phyloP scores from a whole-genome alignment of 2,888 invertebrate genomes.

The Philonicus albiceps region DNA sequence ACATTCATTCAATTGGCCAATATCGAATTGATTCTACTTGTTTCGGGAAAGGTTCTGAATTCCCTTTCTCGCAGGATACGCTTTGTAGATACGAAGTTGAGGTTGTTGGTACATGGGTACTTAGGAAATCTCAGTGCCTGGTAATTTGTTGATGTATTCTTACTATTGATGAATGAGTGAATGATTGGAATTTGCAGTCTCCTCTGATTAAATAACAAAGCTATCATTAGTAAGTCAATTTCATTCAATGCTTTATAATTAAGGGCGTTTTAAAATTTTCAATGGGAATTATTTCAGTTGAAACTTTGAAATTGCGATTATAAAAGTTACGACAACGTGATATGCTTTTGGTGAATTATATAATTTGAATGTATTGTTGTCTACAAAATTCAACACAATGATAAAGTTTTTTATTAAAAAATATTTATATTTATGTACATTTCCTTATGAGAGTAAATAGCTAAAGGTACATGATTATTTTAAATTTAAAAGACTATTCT shows the following conservation, averaged over 20 bases:
- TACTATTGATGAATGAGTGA: background rate
- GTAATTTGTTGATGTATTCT: background rate
- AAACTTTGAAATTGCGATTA: no score
- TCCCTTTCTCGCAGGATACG: background rate
- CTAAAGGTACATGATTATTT: background rate
- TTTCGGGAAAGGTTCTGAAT: background rate
- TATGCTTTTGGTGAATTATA: no score
- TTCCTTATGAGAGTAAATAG: background rate
- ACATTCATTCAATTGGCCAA: background rate
- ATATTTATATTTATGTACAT: no score
- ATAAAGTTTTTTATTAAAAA: no score
- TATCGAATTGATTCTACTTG: background rate
- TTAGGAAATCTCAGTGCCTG: background rate
- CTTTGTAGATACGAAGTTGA: background rate
- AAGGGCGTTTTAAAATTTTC: background rate
- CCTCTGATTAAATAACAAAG: background rate
- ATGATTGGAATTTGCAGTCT: background rate
- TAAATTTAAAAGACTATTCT: background rate
- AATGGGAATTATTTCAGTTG: background rate
- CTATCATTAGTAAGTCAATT: background rate
- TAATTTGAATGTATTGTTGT: no score
- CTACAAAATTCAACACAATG: no score
- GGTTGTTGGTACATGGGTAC: background rate
- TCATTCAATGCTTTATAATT: background rate
- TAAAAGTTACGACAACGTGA: no score